phyloP scores from a whole-genome alignment of 2,888 invertebrate genomes.

The Tetanocera ferruginea region DNA sequence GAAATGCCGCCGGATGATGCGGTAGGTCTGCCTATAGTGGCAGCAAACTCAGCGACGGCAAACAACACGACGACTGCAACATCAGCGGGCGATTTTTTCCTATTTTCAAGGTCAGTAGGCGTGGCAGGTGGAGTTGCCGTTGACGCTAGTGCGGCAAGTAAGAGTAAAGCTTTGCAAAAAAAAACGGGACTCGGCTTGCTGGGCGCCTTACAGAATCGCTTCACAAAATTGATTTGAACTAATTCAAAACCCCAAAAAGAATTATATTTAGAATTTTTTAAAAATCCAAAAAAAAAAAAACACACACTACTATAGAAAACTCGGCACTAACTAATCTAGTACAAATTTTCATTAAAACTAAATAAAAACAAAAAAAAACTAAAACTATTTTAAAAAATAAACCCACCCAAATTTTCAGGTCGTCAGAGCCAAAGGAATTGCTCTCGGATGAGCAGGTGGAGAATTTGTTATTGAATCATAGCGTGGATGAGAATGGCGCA shows the following conservation, averaged over 20 bases:
- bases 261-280: constrained; percentile 51
- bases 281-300: constrained; percentile 33
- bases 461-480: constrained; percentile 66
- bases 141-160: constrained; percentile 41
- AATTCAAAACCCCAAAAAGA: constrained; percentile 16
- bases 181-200: constrained; percentile 53
- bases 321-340: constrained; percentile 36
- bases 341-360: constrained; percentile 13
- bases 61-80: constrained; percentile 45
- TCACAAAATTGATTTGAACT: constrained; percentile 60
- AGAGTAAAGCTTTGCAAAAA: constrained; percentile 54
- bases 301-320: constrained; percentile 44
- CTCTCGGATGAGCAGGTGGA: constrained; percentile 70
- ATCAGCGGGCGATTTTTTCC: constrained; percentile 65
- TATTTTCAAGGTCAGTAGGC: constrained; percentile 68
- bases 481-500: constrained; percentile 63
- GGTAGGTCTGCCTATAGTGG: constrained; percentile 43
- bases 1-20: constrained; percentile 69
- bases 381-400: constrained; percentile 48
- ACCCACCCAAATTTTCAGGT: constrained; percentile 54
- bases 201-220: constrained; percentile 64
- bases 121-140: constrained; percentile 31
- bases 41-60: constrained; percentile 37
- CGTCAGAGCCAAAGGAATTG: constrained; percentile 67
- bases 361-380: constrained; percentile 49